phyloP scores from a whole-genome alignment of 2,797 vertebrate genomes.

The Cyprinodon diabolis region DNA sequence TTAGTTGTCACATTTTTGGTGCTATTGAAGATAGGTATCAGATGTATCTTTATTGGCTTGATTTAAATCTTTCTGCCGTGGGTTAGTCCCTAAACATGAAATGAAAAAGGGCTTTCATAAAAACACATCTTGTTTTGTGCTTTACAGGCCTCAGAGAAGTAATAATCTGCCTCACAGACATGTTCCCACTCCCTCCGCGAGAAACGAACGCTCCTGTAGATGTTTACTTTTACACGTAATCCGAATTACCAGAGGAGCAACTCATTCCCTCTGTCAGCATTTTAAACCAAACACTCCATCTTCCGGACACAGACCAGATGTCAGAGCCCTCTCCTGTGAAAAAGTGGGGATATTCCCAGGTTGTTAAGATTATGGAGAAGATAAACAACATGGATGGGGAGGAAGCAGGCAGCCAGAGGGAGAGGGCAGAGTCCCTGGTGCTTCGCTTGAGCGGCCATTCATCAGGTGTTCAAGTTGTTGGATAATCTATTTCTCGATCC shows the following conservation, averaged over 20 bases:
- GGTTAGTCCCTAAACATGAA: background rate
- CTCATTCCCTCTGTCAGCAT: conserved; percentile 2
- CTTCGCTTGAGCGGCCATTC: conserved; percentile 57
- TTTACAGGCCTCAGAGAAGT: background rate
- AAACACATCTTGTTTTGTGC: background rate
- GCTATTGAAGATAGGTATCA: background rate
- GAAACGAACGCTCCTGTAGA: background rate
- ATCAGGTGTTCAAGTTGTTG: conserved; percentile 51
- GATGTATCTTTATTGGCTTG: background rate
- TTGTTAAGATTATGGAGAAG: conserved; percentile 67
- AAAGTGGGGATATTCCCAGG: conserved; percentile 41
- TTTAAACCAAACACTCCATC: conserved; percentile 13
- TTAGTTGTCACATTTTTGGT: no score
- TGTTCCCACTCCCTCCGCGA: background rate
- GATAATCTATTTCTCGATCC: conserved; percentile 41
- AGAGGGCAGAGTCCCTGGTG: conserved; percentile 24
- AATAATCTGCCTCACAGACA: background rate
- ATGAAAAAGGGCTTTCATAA: conserved; percentile 7
- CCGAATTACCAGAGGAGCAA: background rate
- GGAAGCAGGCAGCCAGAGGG: conserved; percentile 3
- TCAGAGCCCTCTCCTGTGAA: conserved; percentile 29
- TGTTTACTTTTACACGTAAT: conserved; percentile 25
- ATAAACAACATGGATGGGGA: conserved; percentile 45
- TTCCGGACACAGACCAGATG: conserved; percentile 61
- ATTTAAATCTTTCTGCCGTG: background rate